Evolutionary conservation across 1,140 invertebrate genomes (phyloP).

Genomic region (Nasonia giraulti): DNA sequence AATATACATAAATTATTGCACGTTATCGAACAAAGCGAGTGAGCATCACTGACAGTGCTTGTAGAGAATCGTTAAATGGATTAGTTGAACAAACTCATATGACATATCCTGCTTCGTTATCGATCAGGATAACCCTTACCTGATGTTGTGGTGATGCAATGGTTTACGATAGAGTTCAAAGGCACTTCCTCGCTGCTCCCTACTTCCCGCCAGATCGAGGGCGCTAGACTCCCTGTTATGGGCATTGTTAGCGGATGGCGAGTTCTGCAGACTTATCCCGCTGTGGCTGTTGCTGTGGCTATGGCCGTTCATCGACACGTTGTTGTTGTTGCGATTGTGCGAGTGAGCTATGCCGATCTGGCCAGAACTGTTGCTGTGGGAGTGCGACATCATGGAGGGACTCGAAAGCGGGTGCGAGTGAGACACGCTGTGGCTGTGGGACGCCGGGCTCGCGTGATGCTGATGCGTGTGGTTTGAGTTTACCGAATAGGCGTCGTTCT

Average conservation of each 20-base stretch:
- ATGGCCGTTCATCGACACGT: slow-evolving; percentile 65
- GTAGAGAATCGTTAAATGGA: background rate
- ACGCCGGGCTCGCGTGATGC: slow-evolving; percentile 71
- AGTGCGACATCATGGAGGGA: slow-evolving; percentile 71
- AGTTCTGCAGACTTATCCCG: slow-evolving; percentile 55
- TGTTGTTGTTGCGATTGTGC: slow-evolving; percentile 75
- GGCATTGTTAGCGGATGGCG: slow-evolving; percentile 58
- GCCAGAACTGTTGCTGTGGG: slow-evolving; percentile 73
- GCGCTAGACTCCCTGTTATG: slow-evolving; percentile 77
- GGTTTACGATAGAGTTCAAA: slow-evolving; percentile 96
- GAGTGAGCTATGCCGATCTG: slow-evolving; percentile 70
- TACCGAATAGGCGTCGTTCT: slow-evolving; percentile 65
- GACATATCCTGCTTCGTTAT: too few species aligned
- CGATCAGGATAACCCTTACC: slow-evolving; percentile 73
- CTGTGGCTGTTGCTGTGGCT: slow-evolving; percentile 65
- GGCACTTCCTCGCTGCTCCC: slow-evolving; percentile 93
- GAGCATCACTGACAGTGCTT: background rate
- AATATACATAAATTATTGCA: background rate
- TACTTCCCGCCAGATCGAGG: slow-evolving; percentile 86
- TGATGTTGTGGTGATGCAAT: slow-evolving; percentile 84
- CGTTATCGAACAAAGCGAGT: background rate
- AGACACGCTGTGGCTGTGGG: slow-evolving; percentile 67
- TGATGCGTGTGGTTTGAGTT: slow-evolving; percentile 74
- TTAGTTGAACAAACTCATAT: background rate
- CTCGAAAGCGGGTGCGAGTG: slow-evolving; percentile 77